Conservation (phyloP, 2,888 invertebrate genomes). For the Rhingia rostrata region DNA sequence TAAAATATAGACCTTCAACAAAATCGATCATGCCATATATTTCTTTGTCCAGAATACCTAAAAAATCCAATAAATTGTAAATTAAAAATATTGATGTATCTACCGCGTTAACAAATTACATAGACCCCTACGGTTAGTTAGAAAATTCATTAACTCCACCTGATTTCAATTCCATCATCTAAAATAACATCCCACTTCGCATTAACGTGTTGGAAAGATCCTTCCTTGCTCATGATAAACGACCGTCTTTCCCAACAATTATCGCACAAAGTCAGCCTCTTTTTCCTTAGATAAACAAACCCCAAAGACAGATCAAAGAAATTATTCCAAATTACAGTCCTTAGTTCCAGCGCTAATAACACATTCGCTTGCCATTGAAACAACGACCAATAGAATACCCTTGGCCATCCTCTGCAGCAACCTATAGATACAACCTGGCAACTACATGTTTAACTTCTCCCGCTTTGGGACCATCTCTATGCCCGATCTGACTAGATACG, state of each 20-base stretch:
- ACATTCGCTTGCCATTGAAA: slow-evolving; percentile 5
- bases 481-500: slow-evolving; percentile 37
- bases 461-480: slow-evolving; percentile 30
- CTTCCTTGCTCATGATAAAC: neutral
- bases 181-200: neutral
- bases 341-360: slow-evolving; percentile 40
- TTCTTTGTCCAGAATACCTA: too few species aligned
- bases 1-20: too few species aligned
- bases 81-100: too few species aligned
- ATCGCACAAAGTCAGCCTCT: slow-evolving; percentile 12
- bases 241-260: neutral
- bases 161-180: neutral
- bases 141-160: neutral
- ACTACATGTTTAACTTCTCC: slow-evolving; percentile 13
- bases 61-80: too few species aligned
- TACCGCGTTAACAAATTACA: too few species aligned
- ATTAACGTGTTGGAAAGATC: neutral
- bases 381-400: slow-evolving; percentile 26
- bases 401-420: slow-evolving; percentile 19
- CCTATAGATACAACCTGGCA: slow-evolving; percentile 24
- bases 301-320: neutral
- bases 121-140: too few species aligned
- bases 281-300: slow-evolving; percentile 15
- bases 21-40: too few species aligned
- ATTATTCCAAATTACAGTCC: slow-evolving; percentile 15